phyloP scores from a whole-genome alignment of 2,113 vertebrate species.

The Ailuropoda melanoleuca region DNA sequence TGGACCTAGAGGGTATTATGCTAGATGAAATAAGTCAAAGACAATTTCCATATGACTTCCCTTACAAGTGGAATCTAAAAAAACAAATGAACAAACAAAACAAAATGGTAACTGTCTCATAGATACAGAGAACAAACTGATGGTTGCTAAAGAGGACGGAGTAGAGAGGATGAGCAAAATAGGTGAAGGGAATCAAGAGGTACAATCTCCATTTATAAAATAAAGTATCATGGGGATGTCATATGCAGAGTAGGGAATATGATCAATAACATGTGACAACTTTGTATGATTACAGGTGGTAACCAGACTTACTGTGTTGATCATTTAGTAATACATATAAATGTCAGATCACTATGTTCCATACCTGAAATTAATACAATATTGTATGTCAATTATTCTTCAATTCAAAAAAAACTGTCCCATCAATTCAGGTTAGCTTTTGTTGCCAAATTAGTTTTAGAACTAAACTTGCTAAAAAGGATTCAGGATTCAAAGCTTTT shows the following conservation, averaged over 20 bases:
- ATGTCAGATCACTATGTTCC: background rate
- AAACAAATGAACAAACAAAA: background rate
- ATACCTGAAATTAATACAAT: background rate
- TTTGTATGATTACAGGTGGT: background rate
- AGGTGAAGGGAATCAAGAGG: background rate
- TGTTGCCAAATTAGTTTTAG: background rate
- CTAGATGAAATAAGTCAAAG: background rate
- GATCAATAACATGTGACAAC: background rate
- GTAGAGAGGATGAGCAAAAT: background rate
- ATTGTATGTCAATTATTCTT: background rate
- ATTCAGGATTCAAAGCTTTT: background rate
- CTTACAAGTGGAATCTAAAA: background rate
- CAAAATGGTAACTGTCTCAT: background rate
- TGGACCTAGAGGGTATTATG: background rate
- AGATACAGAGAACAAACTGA: background rate
- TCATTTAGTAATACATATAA: background rate
- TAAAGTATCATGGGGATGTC: background rate
- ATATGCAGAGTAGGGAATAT: background rate
- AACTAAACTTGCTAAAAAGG: background rate
- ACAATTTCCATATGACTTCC: background rate
- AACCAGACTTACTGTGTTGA: background rate
- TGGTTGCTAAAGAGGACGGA: background rate
- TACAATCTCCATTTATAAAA: background rate
- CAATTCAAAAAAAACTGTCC: background rate
- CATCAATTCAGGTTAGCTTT: background rate